phyloP scores from a whole-genome alignment of 2,888 invertebrate genomes.

The Melipona bicolor region DNA sequence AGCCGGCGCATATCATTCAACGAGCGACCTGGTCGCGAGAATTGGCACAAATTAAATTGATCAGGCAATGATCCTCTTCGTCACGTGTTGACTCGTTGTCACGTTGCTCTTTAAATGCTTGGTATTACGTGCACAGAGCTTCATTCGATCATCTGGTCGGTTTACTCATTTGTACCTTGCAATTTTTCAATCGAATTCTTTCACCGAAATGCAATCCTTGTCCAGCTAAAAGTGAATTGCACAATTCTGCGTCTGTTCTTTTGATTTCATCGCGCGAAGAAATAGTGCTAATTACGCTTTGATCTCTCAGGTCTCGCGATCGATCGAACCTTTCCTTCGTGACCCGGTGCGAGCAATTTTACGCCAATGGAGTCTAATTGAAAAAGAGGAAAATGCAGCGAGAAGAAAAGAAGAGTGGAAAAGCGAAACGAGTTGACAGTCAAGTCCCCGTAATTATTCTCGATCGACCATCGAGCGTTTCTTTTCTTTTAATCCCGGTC shows the following conservation, averaged over 20 bases:
- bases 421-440: neutral
- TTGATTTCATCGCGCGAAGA: neutral
- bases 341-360: slow-evolving; percentile 20
- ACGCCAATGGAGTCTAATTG: neutral
- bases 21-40: slow-evolving; percentile 71
- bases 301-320: neutral
- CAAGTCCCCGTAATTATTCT: slow-evolving; percentile 47
- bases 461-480: slow-evolving; percentile 14
- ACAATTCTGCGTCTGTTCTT: neutral
- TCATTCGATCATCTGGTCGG: neutral
- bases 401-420: neutral
- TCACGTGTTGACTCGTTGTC: neutral
- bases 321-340: neutral
- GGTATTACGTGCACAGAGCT: neutral
- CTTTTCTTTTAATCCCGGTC: slow-evolving; percentile 26
- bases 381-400: neutral
- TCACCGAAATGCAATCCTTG: neutral
- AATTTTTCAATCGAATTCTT: neutral
- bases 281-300: neutral
- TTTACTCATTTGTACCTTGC: neutral
- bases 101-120: neutral
- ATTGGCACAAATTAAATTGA: slow-evolving; percentile 74
- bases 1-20: slow-evolving; percentile 57
- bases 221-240: too few relatives aligned
- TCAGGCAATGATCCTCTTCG: slow-evolving; percentile 48